phyloP scores from a whole-genome alignment of 2,113 vertebrate species.

The Indicator maculatus region DNA sequence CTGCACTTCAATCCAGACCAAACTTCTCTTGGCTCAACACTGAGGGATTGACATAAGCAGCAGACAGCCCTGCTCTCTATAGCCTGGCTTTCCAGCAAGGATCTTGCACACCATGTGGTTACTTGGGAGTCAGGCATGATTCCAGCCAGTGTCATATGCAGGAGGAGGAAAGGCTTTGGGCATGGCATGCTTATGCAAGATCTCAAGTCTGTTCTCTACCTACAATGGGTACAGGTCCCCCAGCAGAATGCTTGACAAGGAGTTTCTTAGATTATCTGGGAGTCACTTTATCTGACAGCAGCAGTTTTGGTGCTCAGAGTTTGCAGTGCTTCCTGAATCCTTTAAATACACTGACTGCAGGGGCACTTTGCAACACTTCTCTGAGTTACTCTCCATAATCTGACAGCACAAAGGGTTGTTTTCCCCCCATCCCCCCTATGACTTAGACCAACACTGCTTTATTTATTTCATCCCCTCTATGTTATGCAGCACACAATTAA shows the following conservation, averaged over 20 bases:
- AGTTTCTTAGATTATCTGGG: neutral
- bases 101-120: fast-evolving
- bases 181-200: neutral
- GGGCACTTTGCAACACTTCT: neutral
- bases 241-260: neutral
- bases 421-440: neutral
- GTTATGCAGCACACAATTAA: neutral
- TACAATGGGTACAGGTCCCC: fast-evolving
- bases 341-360: neutral
- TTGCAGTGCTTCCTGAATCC: neutral
- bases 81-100: neutral
- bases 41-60: neutral
- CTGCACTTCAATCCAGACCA: neutral
- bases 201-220: neutral
- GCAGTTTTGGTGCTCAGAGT: neutral
- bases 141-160: neutral
- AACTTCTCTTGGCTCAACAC: neutral
- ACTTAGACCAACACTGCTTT: neutral
- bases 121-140: fast-evolving
- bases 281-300: neutral
- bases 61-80: neutral
- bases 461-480: neutral
- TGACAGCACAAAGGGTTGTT: neutral
- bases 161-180: neutral
- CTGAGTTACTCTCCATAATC: neutral